Conservation (phyloP, 2,113 vertebrate genomes). For the Ovibos moschatus region DNA sequence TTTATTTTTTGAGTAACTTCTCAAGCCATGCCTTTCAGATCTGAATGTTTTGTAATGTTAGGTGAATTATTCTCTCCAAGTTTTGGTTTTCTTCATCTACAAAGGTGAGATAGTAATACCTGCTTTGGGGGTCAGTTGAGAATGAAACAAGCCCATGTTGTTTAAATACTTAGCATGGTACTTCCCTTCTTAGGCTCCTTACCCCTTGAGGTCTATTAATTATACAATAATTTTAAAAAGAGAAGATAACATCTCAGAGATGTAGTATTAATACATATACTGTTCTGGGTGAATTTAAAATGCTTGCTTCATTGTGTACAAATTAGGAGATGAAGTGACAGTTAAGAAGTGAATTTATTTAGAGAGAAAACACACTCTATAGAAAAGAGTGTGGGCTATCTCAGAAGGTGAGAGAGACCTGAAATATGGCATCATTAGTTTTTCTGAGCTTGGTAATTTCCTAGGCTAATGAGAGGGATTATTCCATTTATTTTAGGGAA, state of each 20-base stretch:
- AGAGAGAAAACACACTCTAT: background rate
- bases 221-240: background rate
- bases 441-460: background rate
- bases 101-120: background rate
- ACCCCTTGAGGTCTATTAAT: background rate
- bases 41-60: background rate
- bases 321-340: background rate
- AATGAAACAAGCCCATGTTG: background rate
- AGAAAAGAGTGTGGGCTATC: background rate
- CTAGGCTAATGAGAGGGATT: background rate
- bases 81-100: background rate
- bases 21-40: background rate
- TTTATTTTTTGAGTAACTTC: background rate
- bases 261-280: background rate
- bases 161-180: background rate
- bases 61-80: background rate
- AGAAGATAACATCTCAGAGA: background rate
- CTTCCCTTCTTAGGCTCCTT: background rate
- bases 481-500: background rate
- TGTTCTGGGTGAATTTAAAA: background rate
- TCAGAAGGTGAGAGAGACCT: background rate
- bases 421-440: background rate
- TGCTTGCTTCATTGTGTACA: background rate
- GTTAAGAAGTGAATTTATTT: background rate
- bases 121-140: background rate